phyloP scores from a whole-genome alignment of 2,797 vertebrate genomes.

The Sarcoramphus papa region DNA sequence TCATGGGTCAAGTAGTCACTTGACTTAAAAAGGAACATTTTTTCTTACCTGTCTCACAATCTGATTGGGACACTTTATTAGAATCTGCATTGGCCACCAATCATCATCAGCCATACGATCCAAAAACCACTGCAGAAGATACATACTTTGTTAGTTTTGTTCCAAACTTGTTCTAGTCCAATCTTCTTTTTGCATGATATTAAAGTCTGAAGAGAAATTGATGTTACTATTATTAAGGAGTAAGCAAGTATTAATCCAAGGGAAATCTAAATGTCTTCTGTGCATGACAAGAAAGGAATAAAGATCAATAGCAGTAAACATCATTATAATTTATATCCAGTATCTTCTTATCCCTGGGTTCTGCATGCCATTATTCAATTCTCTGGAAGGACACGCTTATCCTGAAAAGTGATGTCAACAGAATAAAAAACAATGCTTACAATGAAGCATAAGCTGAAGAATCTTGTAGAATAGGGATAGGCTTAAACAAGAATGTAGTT shows the following conservation, averaged over 20 bases:
- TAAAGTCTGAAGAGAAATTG: constrained; percentile 51
- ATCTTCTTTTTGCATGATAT: constrained; percentile 35
- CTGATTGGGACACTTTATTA: constrained; percentile 99
- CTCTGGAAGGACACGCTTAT: neutral
- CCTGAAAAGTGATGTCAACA: neutral
- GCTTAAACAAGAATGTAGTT: neutral
- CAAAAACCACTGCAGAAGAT: constrained; percentile 91
- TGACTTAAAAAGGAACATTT: neutral
- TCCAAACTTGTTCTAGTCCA: constrained; percentile 40
- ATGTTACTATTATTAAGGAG: constrained; percentile 39
- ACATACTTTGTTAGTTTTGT: constrained; percentile 47
- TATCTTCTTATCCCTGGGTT: neutral
- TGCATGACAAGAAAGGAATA: neutral
- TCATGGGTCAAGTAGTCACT: neutral
- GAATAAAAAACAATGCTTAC: neutral
- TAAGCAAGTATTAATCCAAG: constrained; percentile 9
- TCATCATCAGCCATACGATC: constrained; percentile 99
- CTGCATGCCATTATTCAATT: neutral
- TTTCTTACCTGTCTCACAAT: constrained; percentile 92
- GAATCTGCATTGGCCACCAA: constrained; percentile 99
- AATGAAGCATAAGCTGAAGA: neutral
- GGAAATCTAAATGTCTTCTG: constrained; percentile 9
- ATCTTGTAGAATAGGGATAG: neutral
- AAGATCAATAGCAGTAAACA: neutral
- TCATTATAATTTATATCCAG: neutral